These are phyloP conservation scores for Poecilia picta DNA, from an alignment of 2,797 vertebrate genomes.

Conservation along the genomic window DNA sequence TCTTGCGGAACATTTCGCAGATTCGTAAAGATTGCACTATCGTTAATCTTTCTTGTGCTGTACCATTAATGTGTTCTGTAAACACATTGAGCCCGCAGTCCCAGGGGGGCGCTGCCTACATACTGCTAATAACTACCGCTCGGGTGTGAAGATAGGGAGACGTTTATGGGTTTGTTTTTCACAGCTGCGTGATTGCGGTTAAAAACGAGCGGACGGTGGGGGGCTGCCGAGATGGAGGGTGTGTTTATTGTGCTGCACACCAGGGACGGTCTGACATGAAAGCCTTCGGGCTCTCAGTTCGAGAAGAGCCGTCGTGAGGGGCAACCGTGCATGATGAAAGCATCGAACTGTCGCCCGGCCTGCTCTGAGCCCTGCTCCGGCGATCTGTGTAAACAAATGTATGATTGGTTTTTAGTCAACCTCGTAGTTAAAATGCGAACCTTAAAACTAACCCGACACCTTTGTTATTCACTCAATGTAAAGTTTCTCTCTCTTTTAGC, in stretches of 20 bases:
- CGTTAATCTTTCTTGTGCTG: conserved; percentile 60
- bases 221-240: conserved; percentile 18
- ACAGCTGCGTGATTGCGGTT: conserved; percentile 38
- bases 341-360: conserved; percentile 12
- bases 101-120: conserved; percentile 31
- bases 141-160: conserved; percentile 1
- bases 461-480: conserved; percentile 22
- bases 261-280: conserved; percentile 11
- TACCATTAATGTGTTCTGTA: conserved; percentile 54
- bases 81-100: conserved; percentile 41
- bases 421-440: conserved; percentile 13
- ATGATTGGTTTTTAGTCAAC: conserved; percentile 8
- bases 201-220: conserved; percentile 30
- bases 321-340: conserved; percentile 29
- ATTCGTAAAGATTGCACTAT: conserved; percentile 60
- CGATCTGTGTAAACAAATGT: conserved; percentile 8
- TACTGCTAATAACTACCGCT: conserved; percentile 44
- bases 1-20: conserved; percentile 60
- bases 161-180: conserved; percentile 36
- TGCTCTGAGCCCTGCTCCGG: conserved; percentile 10
- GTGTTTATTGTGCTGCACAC: conserved; percentile 5
- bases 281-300: conserved; percentile 15
- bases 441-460: conserved; percentile 24
- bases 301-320: conserved; percentile 30
- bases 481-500: conserved; percentile 8